phyloP scores from a whole-genome alignment of 2,113 vertebrate species.

The Neopipo cinnamomea region DNA sequence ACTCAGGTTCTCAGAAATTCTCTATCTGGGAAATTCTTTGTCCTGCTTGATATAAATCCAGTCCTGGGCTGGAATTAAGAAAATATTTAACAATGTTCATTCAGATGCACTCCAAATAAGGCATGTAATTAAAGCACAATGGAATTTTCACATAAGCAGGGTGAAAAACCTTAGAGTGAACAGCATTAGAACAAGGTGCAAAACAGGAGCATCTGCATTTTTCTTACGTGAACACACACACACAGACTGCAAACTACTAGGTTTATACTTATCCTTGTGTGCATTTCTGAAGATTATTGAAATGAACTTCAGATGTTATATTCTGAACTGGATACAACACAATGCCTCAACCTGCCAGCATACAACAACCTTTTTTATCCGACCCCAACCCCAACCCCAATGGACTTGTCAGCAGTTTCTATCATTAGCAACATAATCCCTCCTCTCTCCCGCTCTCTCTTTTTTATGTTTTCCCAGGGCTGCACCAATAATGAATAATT shows the following conservation, averaged over 20 bases:
- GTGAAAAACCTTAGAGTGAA: background rate
- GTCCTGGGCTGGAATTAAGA: background rate
- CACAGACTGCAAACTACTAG: background rate
- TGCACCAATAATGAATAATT: constrained; percentile 73
- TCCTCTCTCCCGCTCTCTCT: constrained; percentile 40
- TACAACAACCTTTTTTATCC: background rate
- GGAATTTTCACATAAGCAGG: background rate
- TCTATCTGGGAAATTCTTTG: background rate
- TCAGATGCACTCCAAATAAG: background rate
- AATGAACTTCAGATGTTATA: background rate
- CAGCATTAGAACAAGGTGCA: background rate
- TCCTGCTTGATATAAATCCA: background rate
- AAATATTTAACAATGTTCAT: background rate
- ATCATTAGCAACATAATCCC: constrained; percentile 70
- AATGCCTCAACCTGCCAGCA: constrained; percentile 9
- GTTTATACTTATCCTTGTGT: background rate
- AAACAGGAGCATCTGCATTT: constrained; percentile 5
- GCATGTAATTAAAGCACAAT: background rate
- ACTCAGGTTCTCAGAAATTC: background rate
- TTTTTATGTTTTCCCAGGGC: constrained; percentile 69
- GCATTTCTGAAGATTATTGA: background rate
- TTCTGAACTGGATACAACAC: constrained; percentile 18
- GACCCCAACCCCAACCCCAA: constrained; percentile 16
- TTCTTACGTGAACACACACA: background rate
- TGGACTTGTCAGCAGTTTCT: constrained; percentile 68